These are phyloP conservation scores for Cydia amplana DNA, from an alignment of 1,140 invertebrate species.

Conservation along the genomic window DNA sequence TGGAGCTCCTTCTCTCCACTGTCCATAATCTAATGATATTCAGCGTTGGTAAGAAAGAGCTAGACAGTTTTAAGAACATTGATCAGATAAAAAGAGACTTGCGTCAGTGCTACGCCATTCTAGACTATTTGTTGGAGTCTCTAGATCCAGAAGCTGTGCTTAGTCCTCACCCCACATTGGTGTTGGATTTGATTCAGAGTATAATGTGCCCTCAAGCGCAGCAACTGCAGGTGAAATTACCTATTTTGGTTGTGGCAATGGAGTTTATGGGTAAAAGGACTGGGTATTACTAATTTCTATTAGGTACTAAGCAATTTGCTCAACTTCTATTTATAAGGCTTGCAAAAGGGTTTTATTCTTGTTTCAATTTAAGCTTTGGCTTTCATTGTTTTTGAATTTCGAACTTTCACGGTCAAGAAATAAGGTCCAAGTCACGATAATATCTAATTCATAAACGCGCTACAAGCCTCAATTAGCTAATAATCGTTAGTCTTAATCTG, in stretches of 20 bases:
- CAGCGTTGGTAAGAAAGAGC: conserved; percentile 87
- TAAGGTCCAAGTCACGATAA: no score
- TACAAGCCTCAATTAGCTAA: no score
- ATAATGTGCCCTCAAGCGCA: conserved; percentile 86
- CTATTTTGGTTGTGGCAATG: neutral
- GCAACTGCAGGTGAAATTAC: conserved; percentile 83
- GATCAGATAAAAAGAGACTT: conserved; percentile 90
- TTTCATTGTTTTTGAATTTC: no score
- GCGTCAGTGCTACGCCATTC: conserved; percentile 85
- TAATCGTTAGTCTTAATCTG: no score
- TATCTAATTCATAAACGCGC: no score
- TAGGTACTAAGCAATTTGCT: neutral
- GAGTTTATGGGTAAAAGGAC: neutral
- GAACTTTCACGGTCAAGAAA: no score
- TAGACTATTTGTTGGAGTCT: conserved; percentile 87
- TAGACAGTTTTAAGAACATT: conserved; percentile 86
- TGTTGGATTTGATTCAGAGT: conserved; percentile 83
- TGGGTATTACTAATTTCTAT: neutral
- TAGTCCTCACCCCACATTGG: conserved; percentile 80
- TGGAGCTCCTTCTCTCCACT: conserved; percentile 84
- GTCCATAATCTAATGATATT: conserved; percentile 88
- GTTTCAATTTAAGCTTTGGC: no score
- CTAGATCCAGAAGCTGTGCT: conserved; percentile 83
- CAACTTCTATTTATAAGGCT: no score
- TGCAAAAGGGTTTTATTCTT: no score